These are phyloP conservation scores for Sycophila sp. DNA, from an alignment of 1,140 invertebrate genomes.

Conservation along the genomic window DNA sequence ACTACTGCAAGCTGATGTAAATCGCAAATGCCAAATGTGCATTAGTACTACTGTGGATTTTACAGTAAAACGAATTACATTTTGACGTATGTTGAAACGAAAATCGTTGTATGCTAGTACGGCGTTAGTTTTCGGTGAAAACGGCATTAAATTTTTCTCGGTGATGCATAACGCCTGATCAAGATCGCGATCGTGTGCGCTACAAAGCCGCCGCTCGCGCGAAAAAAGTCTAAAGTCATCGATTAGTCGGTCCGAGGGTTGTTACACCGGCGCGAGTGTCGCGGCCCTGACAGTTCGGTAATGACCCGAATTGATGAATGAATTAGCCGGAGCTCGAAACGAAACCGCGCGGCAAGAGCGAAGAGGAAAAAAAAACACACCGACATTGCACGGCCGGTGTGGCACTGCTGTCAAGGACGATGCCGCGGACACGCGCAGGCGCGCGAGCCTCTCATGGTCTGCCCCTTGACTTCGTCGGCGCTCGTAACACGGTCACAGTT, in stretches of 20 bases:
- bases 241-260: neutral
- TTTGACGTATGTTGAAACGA: no score
- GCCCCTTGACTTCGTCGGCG: constrained; percentile 37
- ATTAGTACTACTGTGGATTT: no score
- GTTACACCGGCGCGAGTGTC: neutral
- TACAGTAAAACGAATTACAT: no score
- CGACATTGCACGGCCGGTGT: constrained; percentile 49
- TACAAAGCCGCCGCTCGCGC: no score
- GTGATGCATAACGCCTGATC: no score
- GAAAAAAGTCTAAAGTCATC: neutral
- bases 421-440: constrained; percentile 11
- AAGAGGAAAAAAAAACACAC: constrained; percentile 40
- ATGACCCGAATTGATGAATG: constrained; percentile 52
- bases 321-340: constrained; percentile 40
- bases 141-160: no score
- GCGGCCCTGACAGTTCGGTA: constrained; percentile 54
- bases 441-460: constrained; percentile 40
- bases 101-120: no score
- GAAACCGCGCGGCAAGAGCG: constrained; percentile 13
- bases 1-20: no score
- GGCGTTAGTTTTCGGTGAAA: no score
- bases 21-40: no score
- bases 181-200: no score
- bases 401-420: constrained; percentile 45
- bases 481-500: constrained; percentile 37